phyloP scores from a whole-genome alignment of 2,113 vertebrate genomes.

The Anas platyrhynchos region DNA sequence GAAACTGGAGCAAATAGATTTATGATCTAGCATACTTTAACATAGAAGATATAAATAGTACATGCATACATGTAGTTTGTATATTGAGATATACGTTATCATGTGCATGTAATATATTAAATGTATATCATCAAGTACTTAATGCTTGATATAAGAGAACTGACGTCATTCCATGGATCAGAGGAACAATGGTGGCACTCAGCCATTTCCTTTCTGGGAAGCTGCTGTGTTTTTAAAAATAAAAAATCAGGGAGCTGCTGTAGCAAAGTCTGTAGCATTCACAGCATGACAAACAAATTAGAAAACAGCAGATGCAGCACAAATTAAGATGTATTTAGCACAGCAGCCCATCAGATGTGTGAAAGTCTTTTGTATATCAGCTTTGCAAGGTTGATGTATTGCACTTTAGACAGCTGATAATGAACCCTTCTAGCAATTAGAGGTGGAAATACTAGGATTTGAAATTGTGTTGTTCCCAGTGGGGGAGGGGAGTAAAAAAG shows the following conservation, averaged over 20 bases:
- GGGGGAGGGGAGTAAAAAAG: not conserved
- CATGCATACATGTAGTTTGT: not conserved
- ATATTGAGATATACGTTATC: not conserved
- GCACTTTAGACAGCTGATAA: slow-evolving; percentile 83
- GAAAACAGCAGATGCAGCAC: slow-evolving; percentile 87
- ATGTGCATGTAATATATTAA: not conserved
- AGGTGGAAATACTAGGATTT: slow-evolving; percentile 78
- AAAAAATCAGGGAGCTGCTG: slow-evolving; percentile 71
- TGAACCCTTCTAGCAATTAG: slow-evolving; percentile 82
- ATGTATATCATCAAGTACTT: slow-evolving; percentile 10
- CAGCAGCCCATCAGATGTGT: slow-evolving; percentile 85
- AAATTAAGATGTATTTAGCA: slow-evolving; percentile 89
- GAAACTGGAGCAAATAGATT: not conserved
- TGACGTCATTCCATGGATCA: slow-evolving; percentile 40
- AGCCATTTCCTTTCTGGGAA: slow-evolving; percentile 72
- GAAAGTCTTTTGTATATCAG: slow-evolving; percentile 82
- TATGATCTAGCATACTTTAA: not conserved
- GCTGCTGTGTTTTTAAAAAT: slow-evolving; percentile 70
- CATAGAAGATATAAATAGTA: not conserved
- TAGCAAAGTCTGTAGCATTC: slow-evolving; percentile 77
- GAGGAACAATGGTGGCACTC: slow-evolving; percentile 76
- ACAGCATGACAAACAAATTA: slow-evolving; percentile 85
- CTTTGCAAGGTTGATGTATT: slow-evolving; percentile 81
- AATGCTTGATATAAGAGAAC: not conserved
- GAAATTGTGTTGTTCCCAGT: slow-evolving; percentile 74